Percentiles rank a stretch among this genome's conserved stretches.
Evolutionary conservation across 2,797 vertebrate species (phyloP).

Genomic region (Spinus pinus): DNA sequence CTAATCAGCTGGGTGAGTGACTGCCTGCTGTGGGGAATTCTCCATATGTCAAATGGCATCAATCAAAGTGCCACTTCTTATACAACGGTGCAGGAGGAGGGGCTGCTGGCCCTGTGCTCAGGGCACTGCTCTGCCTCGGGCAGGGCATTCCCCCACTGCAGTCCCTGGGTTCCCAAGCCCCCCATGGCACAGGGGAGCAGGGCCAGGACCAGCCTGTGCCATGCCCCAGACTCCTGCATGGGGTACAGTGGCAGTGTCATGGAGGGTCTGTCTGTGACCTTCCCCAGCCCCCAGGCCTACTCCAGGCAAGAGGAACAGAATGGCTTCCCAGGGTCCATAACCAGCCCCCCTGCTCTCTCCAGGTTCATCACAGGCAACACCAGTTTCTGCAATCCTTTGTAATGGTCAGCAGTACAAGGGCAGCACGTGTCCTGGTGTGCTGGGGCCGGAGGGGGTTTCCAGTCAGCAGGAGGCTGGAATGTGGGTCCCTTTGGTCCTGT

Average conservation of each 20-base stretch:
- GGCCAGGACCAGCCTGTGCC: not conserved
- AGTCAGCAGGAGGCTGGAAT: not conserved
- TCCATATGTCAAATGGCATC: conserved; percentile 40
- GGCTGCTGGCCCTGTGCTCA: not conserved
- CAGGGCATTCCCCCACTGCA: not conserved
- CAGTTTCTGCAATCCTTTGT: not conserved
- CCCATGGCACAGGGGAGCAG: fast-evolving
- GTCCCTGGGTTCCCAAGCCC: fast-evolving
- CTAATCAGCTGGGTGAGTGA: not conserved
- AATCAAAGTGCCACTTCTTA: conserved; percentile 3
- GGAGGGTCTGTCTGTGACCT: too few species aligned
- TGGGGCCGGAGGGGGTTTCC: not conserved
- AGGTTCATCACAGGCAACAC: not conserved
- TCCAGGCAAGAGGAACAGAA: too few species aligned
- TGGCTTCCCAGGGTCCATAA: not conserved
- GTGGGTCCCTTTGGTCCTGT: not conserved
- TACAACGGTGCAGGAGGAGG: not conserved
- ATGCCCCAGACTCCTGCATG: fast-evolving
- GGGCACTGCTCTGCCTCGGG: not conserved
- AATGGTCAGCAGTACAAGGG: not conserved
- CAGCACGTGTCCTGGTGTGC: fast-evolving
- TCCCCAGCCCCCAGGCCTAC: too few species aligned
- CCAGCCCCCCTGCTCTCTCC: not conserved
- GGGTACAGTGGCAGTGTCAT: fast-evolving
- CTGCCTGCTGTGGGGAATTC: conserved; percentile 35